phyloP scores from a whole-genome alignment of 2,888 invertebrate species.

The Chorisops tibialis region DNA sequence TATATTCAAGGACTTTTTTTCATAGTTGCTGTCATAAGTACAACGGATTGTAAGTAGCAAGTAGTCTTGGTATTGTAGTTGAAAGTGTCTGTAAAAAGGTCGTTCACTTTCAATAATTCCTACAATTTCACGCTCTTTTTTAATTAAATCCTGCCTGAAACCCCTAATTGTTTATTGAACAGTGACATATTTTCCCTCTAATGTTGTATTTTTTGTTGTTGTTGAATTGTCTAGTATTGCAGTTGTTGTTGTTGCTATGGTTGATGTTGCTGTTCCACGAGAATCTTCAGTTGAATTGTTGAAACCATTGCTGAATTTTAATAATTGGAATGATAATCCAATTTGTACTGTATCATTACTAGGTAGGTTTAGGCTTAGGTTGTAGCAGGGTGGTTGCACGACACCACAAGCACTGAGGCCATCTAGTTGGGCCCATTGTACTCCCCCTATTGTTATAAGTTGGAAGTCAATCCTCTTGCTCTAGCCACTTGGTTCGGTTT shows the following conservation, averaged over 20 bases:
- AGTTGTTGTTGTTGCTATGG: background rate
- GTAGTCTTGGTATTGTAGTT: background rate
- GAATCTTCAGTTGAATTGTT: background rate
- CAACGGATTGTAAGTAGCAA: too few species aligned
- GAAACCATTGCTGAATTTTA: background rate
- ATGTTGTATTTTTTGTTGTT: background rate
- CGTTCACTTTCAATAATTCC: too few species aligned
- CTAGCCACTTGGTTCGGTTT: too few species aligned
- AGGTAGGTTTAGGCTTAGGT: too few species aligned
- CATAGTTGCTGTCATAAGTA: background rate
- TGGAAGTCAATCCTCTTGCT: too few species aligned
- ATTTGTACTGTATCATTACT: too few species aligned
- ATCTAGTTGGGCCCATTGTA: too few species aligned
- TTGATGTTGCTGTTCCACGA: background rate
- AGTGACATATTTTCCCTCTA: background rate
- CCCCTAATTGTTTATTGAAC: background rate
- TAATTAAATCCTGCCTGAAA: background rate
- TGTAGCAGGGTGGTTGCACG: too few species aligned
- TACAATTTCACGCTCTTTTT: too few species aligned
- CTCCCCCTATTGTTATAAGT: too few species aligned
- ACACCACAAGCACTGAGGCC: too few species aligned
- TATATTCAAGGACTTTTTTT: background rate
- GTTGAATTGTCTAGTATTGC: background rate
- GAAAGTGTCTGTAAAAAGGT: background rate
- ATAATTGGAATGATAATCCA: too few species aligned